These are phyloP conservation scores for Alloplasta piceator DNA, from an alignment of 2,888 invertebrate species.

Conservation along the genomic window DNA sequence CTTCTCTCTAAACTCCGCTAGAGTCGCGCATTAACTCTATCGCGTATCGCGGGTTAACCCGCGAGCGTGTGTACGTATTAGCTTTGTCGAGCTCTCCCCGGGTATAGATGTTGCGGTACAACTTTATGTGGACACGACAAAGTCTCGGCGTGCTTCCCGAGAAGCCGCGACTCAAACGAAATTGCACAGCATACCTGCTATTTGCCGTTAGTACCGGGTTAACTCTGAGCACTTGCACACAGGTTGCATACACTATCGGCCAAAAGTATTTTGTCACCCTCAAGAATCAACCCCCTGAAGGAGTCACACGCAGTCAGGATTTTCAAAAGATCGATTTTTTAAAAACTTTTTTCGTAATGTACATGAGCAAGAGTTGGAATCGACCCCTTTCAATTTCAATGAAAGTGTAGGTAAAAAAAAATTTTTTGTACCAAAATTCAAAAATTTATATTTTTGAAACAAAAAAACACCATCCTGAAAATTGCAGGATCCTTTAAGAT, in stretches of 20 bases:
- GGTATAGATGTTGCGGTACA: slow-evolving; percentile 53
- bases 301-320: no score
- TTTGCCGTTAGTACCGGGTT: slow-evolving; percentile 44
- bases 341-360: no score
- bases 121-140: slow-evolving; percentile 57
- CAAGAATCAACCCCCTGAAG: neutral
- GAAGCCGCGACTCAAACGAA: slow-evolving; percentile 43
- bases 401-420: no score
- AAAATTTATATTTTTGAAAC: no score
- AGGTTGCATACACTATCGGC: slow-evolving; percentile 6
- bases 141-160: slow-evolving; percentile 37
- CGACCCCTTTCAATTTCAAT: no score
- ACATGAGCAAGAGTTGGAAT: no score
- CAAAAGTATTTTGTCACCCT: neutral
- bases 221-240: slow-evolving; percentile 12
- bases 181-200: slow-evolving; percentile 56
- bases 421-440: no score
- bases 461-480: no score
- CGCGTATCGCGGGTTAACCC: slow-evolving; percentile 34
- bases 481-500: no score
- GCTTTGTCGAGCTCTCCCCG: neutral
- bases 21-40: slow-evolving; percentile 47
- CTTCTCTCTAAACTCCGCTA: slow-evolving; percentile 10
- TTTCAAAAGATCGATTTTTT: no score
- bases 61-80: slow-evolving; percentile 17